Percentiles rank a stretch among this genome's conserved stretches.
These are phyloP conservation scores for Gavialis gangeticus DNA, from an alignment of 2,113 vertebrate species.

Conservation along the genomic window DNA sequence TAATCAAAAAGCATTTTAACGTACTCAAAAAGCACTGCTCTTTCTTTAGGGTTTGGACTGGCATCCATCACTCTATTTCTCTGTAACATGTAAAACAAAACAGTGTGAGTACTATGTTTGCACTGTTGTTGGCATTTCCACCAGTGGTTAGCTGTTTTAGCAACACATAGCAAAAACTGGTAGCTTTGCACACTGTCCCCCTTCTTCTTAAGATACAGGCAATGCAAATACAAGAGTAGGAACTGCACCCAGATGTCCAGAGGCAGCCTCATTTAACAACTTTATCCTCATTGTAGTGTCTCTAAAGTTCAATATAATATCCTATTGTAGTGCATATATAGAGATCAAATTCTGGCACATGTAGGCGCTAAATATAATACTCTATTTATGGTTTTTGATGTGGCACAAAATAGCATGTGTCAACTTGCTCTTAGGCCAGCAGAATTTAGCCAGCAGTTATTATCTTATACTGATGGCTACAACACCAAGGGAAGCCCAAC, in stretches of 20 bases:
- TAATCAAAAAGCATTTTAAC: not conserved
- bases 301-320: not conserved
- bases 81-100: rapidly evolving
- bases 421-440: slow-evolving; percentile 18
- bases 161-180: not conserved
- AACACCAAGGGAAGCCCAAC: not conserved
- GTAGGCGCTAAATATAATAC: not conserved
- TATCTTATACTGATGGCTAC: not conserved
- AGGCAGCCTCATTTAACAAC: not conserved
- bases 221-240: not conserved
- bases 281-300: not conserved
- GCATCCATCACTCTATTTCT: not conserved
- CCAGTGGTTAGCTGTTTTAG: not conserved
- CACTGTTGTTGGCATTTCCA: not conserved
- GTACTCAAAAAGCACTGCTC: not conserved
- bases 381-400: not conserved
- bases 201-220: not conserved
- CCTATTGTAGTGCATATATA: not conserved
- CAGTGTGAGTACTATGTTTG: rapidly evolving
- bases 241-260: not conserved
- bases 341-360: not conserved
- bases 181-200: not conserved
- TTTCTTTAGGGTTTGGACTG: not conserved
- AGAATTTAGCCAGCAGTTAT: not conserved
- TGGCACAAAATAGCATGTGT: not conserved